Conservation (phyloP, 1,140 invertebrate genomes). For the Drosophila serrata region DNA sequence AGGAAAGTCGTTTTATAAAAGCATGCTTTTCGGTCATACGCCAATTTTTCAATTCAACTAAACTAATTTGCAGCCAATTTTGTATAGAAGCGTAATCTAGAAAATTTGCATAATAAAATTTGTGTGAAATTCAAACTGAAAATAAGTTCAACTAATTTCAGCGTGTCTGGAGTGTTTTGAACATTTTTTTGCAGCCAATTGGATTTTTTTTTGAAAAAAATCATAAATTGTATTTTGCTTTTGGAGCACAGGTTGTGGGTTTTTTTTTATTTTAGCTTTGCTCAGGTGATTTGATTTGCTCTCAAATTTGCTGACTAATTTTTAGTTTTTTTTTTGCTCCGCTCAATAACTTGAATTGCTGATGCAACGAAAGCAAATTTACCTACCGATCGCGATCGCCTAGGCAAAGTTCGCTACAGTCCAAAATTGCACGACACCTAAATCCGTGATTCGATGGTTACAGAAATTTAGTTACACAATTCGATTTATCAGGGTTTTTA, state of each 20-base stretch:
- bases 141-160: slow-evolving; percentile 38
- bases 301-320: slow-evolving; percentile 66
- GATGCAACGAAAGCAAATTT: slow-evolving; percentile 64
- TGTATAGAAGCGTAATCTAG: slow-evolving; percentile 44
- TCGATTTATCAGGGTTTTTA: slow-evolving; percentile 5
- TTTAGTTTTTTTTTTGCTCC: too few species aligned
- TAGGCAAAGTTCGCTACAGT: slow-evolving; percentile 73
- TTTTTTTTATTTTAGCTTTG: slow-evolving; percentile 29
- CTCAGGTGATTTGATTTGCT: slow-evolving; percentile 53
- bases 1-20: too few species aligned
- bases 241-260: slow-evolving; percentile 15
- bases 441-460: slow-evolving; percentile 65
- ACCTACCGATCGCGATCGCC: slow-evolving; percentile 73
- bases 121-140: slow-evolving; percentile 39
- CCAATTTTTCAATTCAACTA: slow-evolving; percentile 68
- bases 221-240: slow-evolving; percentile 48
- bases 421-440: slow-evolving; percentile 77
- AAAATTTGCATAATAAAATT: slow-evolving; percentile 55
- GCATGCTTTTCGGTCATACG: slow-evolving; percentile 57
- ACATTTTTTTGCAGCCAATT: slow-evolving; percentile 62
- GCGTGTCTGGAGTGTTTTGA: slow-evolving; percentile 29
- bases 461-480: slow-evolving; percentile 51
- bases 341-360: slow-evolving; percentile 51
- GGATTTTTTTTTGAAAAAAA: slow-evolving; percentile 20
- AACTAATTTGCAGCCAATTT: slow-evolving; percentile 78